Conservation (phyloP, 2,888 invertebrate genomes). For the Steromphala cineraria region DNA sequence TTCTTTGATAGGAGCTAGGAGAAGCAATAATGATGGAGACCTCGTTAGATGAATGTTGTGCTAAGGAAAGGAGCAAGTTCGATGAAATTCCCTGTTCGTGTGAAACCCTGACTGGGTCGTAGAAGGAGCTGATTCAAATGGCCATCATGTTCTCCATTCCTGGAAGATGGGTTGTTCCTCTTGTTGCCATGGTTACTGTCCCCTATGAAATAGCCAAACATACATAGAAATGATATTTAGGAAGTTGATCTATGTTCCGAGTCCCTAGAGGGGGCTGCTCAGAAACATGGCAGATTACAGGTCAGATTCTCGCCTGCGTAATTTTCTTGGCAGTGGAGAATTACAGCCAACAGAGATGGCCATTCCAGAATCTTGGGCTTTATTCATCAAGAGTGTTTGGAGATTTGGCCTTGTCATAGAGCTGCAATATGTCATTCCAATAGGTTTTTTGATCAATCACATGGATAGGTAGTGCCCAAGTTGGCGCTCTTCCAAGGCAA, state of each 20-base stretch:
- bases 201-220: neutral
- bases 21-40: too few relatives aligned
- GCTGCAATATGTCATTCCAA: neutral
- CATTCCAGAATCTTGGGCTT: neutral
- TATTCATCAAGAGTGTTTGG: neutral
- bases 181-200: neutral
- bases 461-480: neutral
- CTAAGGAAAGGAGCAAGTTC: too few relatives aligned
- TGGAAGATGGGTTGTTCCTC: neutral
- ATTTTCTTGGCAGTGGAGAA: neutral
- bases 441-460: neutral
- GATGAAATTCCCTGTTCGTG: too few relatives aligned
- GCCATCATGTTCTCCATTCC: too few relatives aligned
- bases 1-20: too few relatives aligned
- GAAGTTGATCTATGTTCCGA: neutral
- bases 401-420: neutral
- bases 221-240: neutral
- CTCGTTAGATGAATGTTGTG: too few relatives aligned
- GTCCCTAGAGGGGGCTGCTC: neutral
- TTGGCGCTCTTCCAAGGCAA: too few relatives aligned
- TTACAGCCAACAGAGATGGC: too few relatives aligned
- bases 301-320: neutral
- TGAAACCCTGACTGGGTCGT: too few relatives aligned
- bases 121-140: too few relatives aligned
- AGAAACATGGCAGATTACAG: neutral